A percentile compares a stretch with the other conserved stretches of the same genome.
Conservation (phyloP, 2,797 vertebrate genomes). For the Macropus fuliginosus region DNA sequence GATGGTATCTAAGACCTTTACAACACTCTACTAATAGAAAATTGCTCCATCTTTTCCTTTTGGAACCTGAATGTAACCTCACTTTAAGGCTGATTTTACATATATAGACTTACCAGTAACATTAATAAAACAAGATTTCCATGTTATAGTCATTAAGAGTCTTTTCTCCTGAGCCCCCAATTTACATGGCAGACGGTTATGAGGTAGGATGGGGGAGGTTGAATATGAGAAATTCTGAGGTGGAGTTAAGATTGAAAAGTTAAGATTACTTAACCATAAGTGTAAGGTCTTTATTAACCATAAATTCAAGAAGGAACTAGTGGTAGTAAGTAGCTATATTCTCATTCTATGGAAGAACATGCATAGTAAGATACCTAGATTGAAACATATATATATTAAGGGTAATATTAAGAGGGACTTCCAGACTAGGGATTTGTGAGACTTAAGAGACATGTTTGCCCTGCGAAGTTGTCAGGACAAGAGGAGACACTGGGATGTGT, state of each 20-base stretch:
- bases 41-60: not conserved
- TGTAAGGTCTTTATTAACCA: not conserved
- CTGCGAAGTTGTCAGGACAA: not conserved
- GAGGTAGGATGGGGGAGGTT: slow-evolving; percentile 18
- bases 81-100: not conserved
- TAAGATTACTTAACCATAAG: not conserved
- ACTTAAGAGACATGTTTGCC: not conserved
- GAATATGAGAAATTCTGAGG: not conserved
- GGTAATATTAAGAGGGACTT: not conserved
- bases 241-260: slow-evolving; percentile 2
- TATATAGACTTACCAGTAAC: not conserved
- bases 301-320: not conserved
- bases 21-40: not conserved
- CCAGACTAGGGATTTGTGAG: not conserved
- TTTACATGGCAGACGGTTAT: not conserved
- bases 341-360: not conserved
- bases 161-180: not conserved
- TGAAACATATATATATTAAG: slow-evolving; percentile 1
- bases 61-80: not conserved
- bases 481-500: not conserved
- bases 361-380: not conserved
- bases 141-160: not conserved
- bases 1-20: not conserved
- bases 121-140: not conserved
- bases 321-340: not conserved